Percentiles rank a stretch among this genome's conserved stretches.
These are phyloP conservation scores for Phainopepla nitens DNA, from an alignment of 2,113 vertebrate species.

Conservation along the genomic window DNA sequence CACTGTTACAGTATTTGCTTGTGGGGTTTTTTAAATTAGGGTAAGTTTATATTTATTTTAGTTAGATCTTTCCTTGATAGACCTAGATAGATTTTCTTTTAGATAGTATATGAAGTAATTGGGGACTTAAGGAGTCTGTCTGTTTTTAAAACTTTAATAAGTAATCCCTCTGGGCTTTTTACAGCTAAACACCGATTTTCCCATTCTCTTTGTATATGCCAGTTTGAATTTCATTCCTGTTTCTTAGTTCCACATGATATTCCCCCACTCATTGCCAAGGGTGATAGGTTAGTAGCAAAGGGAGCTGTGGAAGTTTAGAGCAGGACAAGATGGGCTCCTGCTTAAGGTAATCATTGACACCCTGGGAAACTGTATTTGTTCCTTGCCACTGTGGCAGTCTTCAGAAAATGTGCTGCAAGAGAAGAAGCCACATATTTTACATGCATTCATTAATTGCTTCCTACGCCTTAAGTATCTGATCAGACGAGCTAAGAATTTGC, in stretches of 20 bases:
- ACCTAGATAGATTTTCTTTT: background rate
- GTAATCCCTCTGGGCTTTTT: background rate
- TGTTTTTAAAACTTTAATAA: background rate
- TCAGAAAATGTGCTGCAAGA: background rate
- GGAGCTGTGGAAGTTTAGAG: background rate
- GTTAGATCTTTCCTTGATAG: background rate
- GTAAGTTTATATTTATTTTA: background rate
- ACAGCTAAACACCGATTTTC: background rate
- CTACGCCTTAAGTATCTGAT: background rate
- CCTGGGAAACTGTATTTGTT: background rate
- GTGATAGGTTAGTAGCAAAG: background rate
- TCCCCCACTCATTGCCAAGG: background rate
- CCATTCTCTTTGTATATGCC: background rate
- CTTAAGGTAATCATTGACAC: background rate
- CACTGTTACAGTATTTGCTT: background rate
- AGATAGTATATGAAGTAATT: background rate
- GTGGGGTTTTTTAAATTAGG: background rate
- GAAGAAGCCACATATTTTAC: background rate
- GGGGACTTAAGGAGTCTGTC: background rate
- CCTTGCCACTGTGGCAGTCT: background rate
- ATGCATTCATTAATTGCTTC: constrained; percentile 27
- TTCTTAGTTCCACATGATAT: background rate
- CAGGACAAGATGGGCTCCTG: background rate
- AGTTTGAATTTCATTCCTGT: background rate
- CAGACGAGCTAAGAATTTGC: background rate